Base-by-base conservation (phyloP, 2,888 invertebrate genomes). In the Microctonus hyperodae region DNA sequence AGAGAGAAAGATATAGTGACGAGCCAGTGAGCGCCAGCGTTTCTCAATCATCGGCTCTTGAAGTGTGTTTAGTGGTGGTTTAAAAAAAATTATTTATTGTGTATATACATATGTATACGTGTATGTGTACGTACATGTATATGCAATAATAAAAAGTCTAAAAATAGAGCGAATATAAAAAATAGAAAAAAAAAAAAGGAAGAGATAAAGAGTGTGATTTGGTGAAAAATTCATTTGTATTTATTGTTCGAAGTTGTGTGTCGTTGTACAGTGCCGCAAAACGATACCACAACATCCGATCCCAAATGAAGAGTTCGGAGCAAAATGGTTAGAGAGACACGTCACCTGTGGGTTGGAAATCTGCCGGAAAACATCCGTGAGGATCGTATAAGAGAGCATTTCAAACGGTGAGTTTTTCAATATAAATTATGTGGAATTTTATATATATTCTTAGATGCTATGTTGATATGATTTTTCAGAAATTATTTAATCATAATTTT, bases 291-390 rank as follows among this genome's bases (percentile, higher is more conserved):
- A 83, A 83, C 83, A 84, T 84, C 83, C 83, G 82, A 89, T 90
- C 89, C 91, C 92, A 91, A 91, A 93, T 93, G 93, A 92, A 92
- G 94, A 92, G 92, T 91, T 91, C 89, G 92, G 92, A 92, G 92
- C 94, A 96, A 94, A 93, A 98, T 98, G 98, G 97, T 98, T 93
- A 97, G 97, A 93, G 97, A 97, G 96, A 97, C 97, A 92, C 95
- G 97, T 92, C 97, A 98, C 91, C 93, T 98, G 91, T 97, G 97
- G 96, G 96, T 98, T 92, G 97, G 97, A 92, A 97, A 97, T 92
- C 94, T 98, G 92, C 97, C 97, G 93, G 97, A 97, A 91, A 96
- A 95, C 90, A 94, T 96, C 90, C 94, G 95, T 86, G 96, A 97
- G 89, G 96, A 96, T 87, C 92, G 94, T 88, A 95, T 97, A 89